Evolutionary conservation across 1,140 invertebrate genomes (phyloP), one percentile per base, ranked within the genome.

Genomic region (Trichonephila inaurata): DNA sequence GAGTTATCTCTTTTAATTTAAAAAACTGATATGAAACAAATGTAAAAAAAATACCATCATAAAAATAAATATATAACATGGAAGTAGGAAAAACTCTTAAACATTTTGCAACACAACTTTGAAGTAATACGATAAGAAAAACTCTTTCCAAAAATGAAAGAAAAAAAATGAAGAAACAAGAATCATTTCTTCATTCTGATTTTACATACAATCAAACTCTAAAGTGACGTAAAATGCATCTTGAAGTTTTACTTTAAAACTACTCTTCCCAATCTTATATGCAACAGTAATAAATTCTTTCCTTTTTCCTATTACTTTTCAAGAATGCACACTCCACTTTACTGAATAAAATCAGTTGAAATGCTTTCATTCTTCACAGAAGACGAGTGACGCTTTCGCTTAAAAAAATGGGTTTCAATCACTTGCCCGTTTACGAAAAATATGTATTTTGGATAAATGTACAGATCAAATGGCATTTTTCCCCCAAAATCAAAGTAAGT

Each of bases 211-310:
- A 77, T 77, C 72, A 7, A 77, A 77, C 18, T 40, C 12, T 33
- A 33, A 77, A 40, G 28, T 28, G 1, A 77, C 10, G 72, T 77
- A 7, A 77, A 77, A 77, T 77, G 18, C 72, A 40, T 77, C 72
- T 69, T 69, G 8, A 69, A 69, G 72, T 83, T 83, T 83, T 19
- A 60, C 82, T 12, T 58, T 60, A 14, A 44, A 83, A 12, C 21
- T 83, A 83, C 44, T 83, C 44, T 7, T 14, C 5, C 44, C n/a
- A 58, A 51, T 83, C 51, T 83, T 83, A 83, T 40, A 40, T 83
- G 40, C 44, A 58, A 58, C n/a, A 16, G n/a, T 60, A 83, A 60
- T 83, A 83, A 83, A 83, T 83, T 83, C n/a, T 16, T 51, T 33
- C 28, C 33, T 12, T 83, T 83, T 83, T 60, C 19, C 44, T 60